These are phyloP conservation scores for Pseudopodoces humilis DNA, from an alignment of 2,113 vertebrate genomes.

Conservation along the genomic window DNA sequence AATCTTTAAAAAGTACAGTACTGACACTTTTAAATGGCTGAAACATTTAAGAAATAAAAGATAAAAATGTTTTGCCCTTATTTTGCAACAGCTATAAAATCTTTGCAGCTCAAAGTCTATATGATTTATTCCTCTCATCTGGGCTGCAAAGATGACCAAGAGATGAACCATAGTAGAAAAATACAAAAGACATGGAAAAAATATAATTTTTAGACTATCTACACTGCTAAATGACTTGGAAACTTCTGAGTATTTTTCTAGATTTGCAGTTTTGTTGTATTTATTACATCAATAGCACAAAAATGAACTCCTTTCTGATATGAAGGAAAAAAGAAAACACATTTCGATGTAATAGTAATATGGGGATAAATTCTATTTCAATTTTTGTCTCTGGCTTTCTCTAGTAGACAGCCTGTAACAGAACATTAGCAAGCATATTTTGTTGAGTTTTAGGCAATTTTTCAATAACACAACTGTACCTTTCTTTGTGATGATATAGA, in stretches of 20 bases:
- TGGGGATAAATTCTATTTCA: not conserved
- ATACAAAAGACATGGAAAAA: not conserved
- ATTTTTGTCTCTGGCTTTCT: not conserved
- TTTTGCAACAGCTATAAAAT: slow-evolving; percentile 38
- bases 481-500: not conserved
- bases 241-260: not conserved
- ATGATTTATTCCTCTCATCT: not conserved
- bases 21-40: not conserved
- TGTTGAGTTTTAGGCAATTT: not conserved
- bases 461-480: not conserved
- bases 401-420: not conserved
- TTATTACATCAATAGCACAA: not conserved
- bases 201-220: not conserved
- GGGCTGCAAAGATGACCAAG: not conserved
- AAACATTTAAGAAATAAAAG: slow-evolving; percentile 11
- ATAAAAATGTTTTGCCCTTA: slow-evolving; percentile 9
- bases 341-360: not conserved
- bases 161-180: not conserved
- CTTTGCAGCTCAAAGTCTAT: not conserved
- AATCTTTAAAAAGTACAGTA: slow-evolving; percentile 1
- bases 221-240: not conserved
- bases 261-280: not conserved
- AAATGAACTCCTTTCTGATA: not conserved
- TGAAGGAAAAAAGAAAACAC: not conserved
- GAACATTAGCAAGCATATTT: not conserved